Base-by-base conservation (phyloP, 2,113 vertebrate species). In the Oncorhynchus tshawytscha region DNA sequence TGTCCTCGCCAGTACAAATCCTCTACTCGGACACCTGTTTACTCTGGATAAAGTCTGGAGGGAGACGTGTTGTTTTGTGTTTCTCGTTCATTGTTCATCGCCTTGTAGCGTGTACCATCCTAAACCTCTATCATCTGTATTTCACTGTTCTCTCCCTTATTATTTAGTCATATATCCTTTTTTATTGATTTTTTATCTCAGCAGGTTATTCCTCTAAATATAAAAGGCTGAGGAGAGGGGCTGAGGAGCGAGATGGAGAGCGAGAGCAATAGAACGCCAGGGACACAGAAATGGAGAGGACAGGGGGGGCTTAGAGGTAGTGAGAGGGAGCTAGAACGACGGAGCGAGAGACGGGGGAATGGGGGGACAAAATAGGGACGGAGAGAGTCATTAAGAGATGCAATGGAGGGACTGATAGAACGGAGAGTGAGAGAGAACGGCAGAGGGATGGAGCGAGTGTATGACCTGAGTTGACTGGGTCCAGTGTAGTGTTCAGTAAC, bases 401-500 rank as follows among this genome's bases (percentile, higher is more conserved):
- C 24, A 45, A 11, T 2, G 11, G 22, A 27, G 64, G 18, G 60
- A 39, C 9, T 11, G 13, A 20, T 5, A 18, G 20, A 65, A 65
- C 8, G 15, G 20, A 34, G 13, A n/a, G 29, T 45, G 67, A 45
- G 27, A 64, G 16, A 68, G 5, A 60, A 6, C 75, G 64, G 25
- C 18, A 81, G 68, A 71, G 78, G 16, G 65, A 7, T 16, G 18
- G 51, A 7, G 62, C 27, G 27, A 59, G 57, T 51, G 72, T 60
- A 65, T 13, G 45, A 77, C 20, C 11, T 27, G 60, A 48, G 24
- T 12, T 3, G 29, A 20, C 5, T 57, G 27, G n/a, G 49, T 68
- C 57, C 27, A 49, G 76, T 24, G 24, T 45, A 51, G 74, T 67
- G 29, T 79, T 27, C 13, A 13, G 80, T 45, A 18, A 49, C 62